Evolutionary conservation across 2,888 invertebrate genomes (phyloP), one percentile per base, ranked within the genome.

Genomic region (Cantharis rufa): DNA sequence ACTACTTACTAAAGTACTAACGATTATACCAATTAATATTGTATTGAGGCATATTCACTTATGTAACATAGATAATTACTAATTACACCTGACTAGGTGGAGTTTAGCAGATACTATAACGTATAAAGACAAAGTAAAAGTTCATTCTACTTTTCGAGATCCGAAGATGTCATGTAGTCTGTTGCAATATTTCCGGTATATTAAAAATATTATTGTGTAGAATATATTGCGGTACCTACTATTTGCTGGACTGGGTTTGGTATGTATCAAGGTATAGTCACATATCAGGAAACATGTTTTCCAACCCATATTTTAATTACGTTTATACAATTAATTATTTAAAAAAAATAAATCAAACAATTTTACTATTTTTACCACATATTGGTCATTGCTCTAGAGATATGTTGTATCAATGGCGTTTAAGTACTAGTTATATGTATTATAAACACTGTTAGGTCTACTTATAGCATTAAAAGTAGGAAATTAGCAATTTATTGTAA

Each of bases 121-220:
- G 16, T 62, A 61, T n/a, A 66, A 69, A 62, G 15, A 72, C 72
- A 62, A 70, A 72, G 71, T 76, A 72, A 76, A 76, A 76, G 76
- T 75, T 15, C 64, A 72, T 28, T 27, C 75, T 66, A 75, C 74
- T 70, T 74, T 74, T 70, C 16, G 71, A 71, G 75, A 21, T 63
- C 63, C 21, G 61, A 63, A 71, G 75, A 75, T 71, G 75, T 32
- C 62, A 75, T 13, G 75, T 71, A 71, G 75, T 71, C 66, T 75
- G 62, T 66, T 21, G 70, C n/a, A 71, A 64, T 63, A 68, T 75
- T 75, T 64, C 70, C 63, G 18, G 32, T 28, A 21, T 48, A 72
- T 72, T 7, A n/a, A 48, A 48, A 48, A 48, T 32, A 48, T 48
- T n/a, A n/a, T n/a, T n/a, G n/a, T n/a, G n/a, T n/a, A n/a, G n/a